Evolutionary conservation across 2,797 vertebrate species (phyloP).

Genomic region (Poeciliopsis presidionis): DNA sequence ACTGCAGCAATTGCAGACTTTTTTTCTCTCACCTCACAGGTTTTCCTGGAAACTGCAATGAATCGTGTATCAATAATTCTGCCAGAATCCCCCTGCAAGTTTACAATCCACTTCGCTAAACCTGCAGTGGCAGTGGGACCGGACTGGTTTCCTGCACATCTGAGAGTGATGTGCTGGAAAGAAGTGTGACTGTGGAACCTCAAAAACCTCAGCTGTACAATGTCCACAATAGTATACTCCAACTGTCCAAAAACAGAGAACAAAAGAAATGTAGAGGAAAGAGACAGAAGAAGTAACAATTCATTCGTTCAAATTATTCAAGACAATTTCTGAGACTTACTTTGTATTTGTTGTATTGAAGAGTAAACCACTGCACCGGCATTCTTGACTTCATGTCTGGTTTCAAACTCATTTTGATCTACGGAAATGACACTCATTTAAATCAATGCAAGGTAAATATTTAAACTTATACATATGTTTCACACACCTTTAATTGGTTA

Average conservation of each 20-base stretch:
- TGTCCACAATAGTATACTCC: conserved; percentile 68
- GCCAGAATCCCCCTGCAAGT: conserved; percentile 73
- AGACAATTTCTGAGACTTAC: conserved; percentile 43
- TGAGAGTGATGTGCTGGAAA: conserved; percentile 73
- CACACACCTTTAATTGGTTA: neutral
- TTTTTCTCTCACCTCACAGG: conserved; percentile 64
- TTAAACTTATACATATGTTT: neutral
- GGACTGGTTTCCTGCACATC: conserved; percentile 43
- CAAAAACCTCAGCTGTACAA: conserved; percentile 82
- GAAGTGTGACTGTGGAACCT: conserved; percentile 76
- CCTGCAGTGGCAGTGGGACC: neutral
- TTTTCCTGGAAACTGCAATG: conserved; percentile 44
- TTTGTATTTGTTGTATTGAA: conserved; percentile 58
- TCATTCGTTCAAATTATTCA: neutral
- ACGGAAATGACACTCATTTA: conserved; percentile 4
- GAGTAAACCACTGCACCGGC: conserved; percentile 60
- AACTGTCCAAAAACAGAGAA: conserved; percentile 60
- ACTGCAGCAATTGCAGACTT: neutral
- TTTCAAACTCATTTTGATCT: conserved; percentile 66
- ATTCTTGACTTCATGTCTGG: conserved; percentile 34
- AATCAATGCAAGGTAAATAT: neutral
- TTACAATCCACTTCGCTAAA: conserved; percentile 40
- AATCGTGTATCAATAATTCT: conserved; percentile 63
- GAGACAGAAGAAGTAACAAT: neutral
- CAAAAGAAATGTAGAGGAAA: neutral